Percentiles rank a stretch among this genome's conserved stretches.
Evolutionary conservation across 1,140 invertebrate species (phyloP).

Genomic region (Neotoxoptera formosana): DNA sequence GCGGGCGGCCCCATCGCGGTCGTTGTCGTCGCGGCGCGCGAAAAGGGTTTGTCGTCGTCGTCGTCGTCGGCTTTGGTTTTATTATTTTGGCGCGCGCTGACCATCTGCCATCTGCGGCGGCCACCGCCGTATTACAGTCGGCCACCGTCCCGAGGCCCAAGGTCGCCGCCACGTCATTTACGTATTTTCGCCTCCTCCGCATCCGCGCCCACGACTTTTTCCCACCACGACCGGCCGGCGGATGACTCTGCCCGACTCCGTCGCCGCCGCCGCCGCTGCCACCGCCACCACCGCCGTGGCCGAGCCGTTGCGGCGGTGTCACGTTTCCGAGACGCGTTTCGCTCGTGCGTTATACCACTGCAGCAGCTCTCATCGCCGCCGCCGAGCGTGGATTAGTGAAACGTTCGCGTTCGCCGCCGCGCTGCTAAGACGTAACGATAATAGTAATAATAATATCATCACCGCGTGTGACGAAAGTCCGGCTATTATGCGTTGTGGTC

Average conservation of each 20-base stretch:
- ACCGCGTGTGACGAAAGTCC: neutral
- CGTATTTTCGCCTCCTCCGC: slow-evolving; percentile 44
- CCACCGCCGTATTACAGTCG: neutral
- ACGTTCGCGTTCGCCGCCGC: neutral
- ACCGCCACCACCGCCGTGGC: neutral
- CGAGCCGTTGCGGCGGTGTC: slow-evolving; percentile 47
- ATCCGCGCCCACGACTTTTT: slow-evolving; percentile 28
- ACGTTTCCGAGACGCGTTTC: slow-evolving; percentile 47
- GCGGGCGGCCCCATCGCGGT: neutral
- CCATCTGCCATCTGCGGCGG: neutral
- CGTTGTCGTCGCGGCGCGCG: neutral
- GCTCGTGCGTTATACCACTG: neutral
- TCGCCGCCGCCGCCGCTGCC: neutral
- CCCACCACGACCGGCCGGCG: neutral
- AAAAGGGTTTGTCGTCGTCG: neutral
- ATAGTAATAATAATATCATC: neutral
- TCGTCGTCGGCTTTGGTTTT: slow-evolving; percentile 20
- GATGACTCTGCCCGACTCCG: neutral
- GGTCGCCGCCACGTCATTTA: slow-evolving; percentile 24
- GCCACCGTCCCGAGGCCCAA: neutral
- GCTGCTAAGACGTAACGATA: neutral
- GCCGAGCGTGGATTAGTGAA: neutral
- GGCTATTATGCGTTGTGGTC: slow-evolving; percentile 49
- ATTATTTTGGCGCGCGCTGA: slow-evolving; percentile 18
- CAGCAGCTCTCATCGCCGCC: neutral